These are phyloP conservation scores for Mythimna vitellina DNA, from an alignment of 2,888 invertebrate species.

Conservation along the genomic window DNA sequence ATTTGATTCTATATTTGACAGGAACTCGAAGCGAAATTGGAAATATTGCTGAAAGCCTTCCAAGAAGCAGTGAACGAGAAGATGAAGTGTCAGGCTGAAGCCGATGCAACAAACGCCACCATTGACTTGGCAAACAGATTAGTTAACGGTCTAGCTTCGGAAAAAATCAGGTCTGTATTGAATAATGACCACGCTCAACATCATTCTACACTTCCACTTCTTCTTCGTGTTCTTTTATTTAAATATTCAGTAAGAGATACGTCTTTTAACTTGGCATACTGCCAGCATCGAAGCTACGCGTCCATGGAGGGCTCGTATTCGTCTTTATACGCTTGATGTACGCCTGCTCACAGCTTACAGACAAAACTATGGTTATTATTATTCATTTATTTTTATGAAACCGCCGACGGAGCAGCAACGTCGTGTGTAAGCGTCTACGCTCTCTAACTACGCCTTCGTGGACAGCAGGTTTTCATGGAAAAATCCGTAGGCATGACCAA, in stretches of 20 bases:
- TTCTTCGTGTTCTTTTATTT: background rate
- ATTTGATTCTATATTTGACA: constrained; percentile 64
- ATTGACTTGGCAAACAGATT: constrained; percentile 98
- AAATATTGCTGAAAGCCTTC: constrained; percentile 94
- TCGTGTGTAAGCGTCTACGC: too few species aligned
- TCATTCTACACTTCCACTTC: background rate
- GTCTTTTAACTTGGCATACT: background rate
- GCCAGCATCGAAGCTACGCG: too few species aligned
- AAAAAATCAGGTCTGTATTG: constrained; percentile 91
- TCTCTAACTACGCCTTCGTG: too few species aligned
- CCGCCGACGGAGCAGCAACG: too few species aligned
- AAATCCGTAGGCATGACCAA: too few species aligned
- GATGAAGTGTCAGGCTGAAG: constrained; percentile 97
- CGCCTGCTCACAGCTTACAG: too few species aligned
- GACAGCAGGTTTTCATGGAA: too few species aligned
- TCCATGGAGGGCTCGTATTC: too few species aligned
- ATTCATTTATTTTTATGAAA: too few species aligned
- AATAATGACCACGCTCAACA: background rate
- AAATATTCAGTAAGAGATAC: background rate
- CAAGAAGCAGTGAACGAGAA: constrained; percentile 96
- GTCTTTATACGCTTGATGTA: too few species aligned
- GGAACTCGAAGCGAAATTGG: constrained; percentile 95
- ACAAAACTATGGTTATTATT: too few species aligned
- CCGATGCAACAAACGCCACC: constrained; percentile 96
- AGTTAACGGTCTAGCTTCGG: constrained; percentile 97